Conservation (phyloP, 2,888 invertebrate genomes). For the Diploptera punctata region DNA sequence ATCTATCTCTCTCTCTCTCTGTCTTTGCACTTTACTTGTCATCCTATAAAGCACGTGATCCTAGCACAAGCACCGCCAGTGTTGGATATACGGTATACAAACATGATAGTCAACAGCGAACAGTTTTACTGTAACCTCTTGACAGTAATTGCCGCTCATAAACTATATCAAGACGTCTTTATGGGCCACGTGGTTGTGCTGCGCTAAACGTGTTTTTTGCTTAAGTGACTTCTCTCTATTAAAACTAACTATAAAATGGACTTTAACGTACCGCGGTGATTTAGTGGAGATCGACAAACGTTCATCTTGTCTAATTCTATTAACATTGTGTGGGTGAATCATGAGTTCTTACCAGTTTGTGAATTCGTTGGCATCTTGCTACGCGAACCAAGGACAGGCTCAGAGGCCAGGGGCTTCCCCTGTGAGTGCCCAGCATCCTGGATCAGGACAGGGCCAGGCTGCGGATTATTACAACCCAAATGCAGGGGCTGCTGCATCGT, state of each 20-base stretch:
- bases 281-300: conserved; percentile 42
- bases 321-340: conserved; percentile 46
- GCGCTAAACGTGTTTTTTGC: conserved; percentile 5
- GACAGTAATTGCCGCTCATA: conserved; percentile 28
- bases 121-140: conserved; percentile 9
- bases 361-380: conserved; percentile 92
- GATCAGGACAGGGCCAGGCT: conserved; percentile 60
- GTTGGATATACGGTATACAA: neutral
- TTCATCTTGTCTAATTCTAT: conserved; percentile 48
- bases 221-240: no score
- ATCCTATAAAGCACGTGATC: conserved; percentile 22
- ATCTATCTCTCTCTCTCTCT: neutral
- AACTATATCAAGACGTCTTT: conserved; percentile 19
- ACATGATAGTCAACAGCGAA: conserved; percentile 25
- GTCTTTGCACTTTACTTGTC: neutral
- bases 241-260: no score
- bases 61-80: neutral
- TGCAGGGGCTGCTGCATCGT: conserved; percentile 62
- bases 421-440: conserved; percentile 57
- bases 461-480: conserved; percentile 80
- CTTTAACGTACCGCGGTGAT: neutral
- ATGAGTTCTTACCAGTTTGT: conserved; percentile 98
- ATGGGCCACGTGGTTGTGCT: conserved; percentile 22
- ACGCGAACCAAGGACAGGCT: conserved; percentile 70
- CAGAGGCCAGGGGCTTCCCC: conserved; percentile 59